Conservation (phyloP, 2,888 invertebrate genomes). For the Lasius fuliginosus region DNA sequence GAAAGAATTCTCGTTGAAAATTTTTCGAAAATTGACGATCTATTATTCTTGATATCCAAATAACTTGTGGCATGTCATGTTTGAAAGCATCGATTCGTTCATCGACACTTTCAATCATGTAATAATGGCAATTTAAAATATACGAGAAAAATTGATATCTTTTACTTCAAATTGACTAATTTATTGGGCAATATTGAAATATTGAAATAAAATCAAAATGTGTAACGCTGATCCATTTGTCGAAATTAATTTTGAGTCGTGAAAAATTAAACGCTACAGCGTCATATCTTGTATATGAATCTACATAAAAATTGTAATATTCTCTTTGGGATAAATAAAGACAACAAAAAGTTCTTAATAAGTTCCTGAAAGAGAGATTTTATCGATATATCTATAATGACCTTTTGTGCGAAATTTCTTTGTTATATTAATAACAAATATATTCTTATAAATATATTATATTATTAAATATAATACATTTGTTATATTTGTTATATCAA, state of each 20-base stretch:
- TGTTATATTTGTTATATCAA: no score
- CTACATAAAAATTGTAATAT: neutral
- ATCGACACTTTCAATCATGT: neutral
- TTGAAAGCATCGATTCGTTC: no score
- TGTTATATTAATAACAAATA: neutral
- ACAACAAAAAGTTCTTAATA: no score
- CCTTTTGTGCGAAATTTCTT: neutral
- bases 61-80: no score
- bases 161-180: neutral
- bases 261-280: neutral
- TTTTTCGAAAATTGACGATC: neutral
- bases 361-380: neutral
- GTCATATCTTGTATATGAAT: neutral
- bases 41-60: no score
- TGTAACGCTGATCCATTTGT: neutral
- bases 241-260: constrained; percentile 2
- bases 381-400: neutral
- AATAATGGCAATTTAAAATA: neutral
- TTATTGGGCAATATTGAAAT: no score
- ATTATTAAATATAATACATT: no score
- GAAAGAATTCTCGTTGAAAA: neutral
- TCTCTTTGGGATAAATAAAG: no score
- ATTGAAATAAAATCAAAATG: neutral
- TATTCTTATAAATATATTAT: no score
- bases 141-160: neutral